Percentiles rank a stretch among this genome's conserved stretches.
phyloP scores from a whole-genome alignment of 2,113 vertebrate species.

The Bombycilla garrulus region DNA sequence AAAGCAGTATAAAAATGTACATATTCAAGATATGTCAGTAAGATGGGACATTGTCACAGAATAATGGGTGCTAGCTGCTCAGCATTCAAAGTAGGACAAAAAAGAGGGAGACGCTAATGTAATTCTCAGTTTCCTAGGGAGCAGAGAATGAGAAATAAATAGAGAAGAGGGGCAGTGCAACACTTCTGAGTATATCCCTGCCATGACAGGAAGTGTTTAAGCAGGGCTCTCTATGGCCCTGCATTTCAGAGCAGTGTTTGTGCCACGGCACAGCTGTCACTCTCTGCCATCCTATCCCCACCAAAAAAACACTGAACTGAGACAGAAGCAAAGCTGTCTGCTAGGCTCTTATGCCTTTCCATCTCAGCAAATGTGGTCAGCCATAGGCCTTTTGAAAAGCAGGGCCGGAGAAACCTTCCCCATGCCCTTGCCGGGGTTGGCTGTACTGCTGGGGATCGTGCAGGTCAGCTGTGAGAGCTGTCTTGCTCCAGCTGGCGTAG shows the following conservation, averaged over 20 bases:
- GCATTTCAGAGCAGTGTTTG: not conserved
- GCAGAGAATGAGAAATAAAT: constrained; percentile 24
- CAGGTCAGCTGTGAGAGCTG: not conserved
- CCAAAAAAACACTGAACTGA: not conserved
- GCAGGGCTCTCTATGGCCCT: not conserved
- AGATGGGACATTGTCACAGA: constrained; percentile 51
- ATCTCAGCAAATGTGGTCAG: not conserved
- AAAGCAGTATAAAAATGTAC: constrained; percentile 56
- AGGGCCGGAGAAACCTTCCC: not conserved
- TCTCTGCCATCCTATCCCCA: not conserved
- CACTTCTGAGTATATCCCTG: not conserved
- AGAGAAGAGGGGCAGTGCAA: not conserved
- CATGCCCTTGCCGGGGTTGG: accelerated
- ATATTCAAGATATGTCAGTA: constrained; percentile 55
- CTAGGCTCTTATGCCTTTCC: not conserved
- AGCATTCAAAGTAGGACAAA: constrained; percentile 24
- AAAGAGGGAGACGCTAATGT: not conserved
- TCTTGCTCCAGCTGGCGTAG: not conserved
- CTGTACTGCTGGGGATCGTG: accelerated
- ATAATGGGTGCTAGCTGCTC: constrained; percentile 45
- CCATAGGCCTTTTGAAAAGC: not conserved
- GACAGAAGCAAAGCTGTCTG: not conserved
- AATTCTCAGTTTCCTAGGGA: constrained; percentile 38
- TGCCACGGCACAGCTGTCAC: not conserved
- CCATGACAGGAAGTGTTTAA: not conserved